Conservation (phyloP, 2,797 vertebrate genomes). For the Rachycentron canadum region DNA sequence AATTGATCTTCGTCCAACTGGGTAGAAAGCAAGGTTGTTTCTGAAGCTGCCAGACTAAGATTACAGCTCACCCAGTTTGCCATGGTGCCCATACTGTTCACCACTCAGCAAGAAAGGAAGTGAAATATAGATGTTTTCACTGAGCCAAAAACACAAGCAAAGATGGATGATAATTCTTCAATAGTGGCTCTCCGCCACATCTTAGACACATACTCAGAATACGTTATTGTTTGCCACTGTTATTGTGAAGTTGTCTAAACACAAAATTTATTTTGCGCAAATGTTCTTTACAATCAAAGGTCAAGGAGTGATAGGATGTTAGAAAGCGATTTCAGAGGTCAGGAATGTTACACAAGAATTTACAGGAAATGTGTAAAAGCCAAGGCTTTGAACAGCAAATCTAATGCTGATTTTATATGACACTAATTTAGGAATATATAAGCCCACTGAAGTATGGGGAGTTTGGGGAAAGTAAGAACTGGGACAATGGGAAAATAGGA, state of each 20-base stretch:
- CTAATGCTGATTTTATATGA: slow-evolving; percentile 8
- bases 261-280: slow-evolving; percentile 57
- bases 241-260: slow-evolving; percentile 72
- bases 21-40: slow-evolving; percentile 42
- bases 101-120: slow-evolving; percentile 59
- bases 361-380: slow-evolving; percentile 40
- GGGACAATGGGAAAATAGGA: slow-evolving; percentile 32
- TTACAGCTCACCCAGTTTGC: slow-evolving; percentile 42
- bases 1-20: slow-evolving; percentile 32
- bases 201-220: slow-evolving; percentile 66
- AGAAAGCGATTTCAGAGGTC: slow-evolving; percentile 36
- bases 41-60: slow-evolving; percentile 56
- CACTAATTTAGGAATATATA: slow-evolving; percentile 11
- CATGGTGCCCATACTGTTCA: slow-evolving; percentile 24
- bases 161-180: slow-evolving; percentile 80
- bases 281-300: slow-evolving; percentile 53
- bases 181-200: slow-evolving; percentile 77
- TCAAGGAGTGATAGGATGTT: slow-evolving; percentile 55
- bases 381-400: slow-evolving; percentile 9
- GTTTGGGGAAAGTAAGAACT: background rate
- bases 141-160: slow-evolving; percentile 68
- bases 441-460: background rate
- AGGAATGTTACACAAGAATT: slow-evolving; percentile 50
- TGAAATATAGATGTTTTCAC: slow-evolving; percentile 58
- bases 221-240: slow-evolving; percentile 67